Base-by-base conservation (phyloP, 2,113 vertebrate genomes). In the Strigops habroptila region DNA sequence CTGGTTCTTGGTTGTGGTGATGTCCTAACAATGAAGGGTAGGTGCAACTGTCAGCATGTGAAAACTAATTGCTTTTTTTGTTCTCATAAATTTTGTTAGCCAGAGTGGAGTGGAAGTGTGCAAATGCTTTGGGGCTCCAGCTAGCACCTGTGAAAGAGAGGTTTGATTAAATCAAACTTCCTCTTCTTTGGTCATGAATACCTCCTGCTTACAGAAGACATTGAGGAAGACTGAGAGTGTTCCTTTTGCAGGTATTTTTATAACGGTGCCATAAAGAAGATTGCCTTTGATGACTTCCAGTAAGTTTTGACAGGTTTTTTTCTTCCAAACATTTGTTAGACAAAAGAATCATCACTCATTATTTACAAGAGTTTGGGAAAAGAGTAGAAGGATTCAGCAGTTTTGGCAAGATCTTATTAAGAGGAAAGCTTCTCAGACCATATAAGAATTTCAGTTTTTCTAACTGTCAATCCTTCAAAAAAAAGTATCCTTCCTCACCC, bases 111-210 rank as follows among this genome's bases (percentile, higher is more conserved):
- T 94, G 88, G 90, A 94, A 96, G 73, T 84, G 68, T 83, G 86
- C 51, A 75, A 21, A 82, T 2, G 3, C 57, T 89, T 91, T 95
- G 81, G 84, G 88, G 76, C 65, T 93, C 65, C 77, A 75, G n/a
- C 60, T 71, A 68, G 46, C n/a, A 68, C 37, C 12, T 82, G 64
- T 86, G 37, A 77, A 90, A 84, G 82, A 92, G 28, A 83, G 68
- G 64, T 55, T 51, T 86, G 83, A 86, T 81, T 78, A 92, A 90
- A 95, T 88, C 73, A 81, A 59, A 88, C 88, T 95, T 95, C 91
- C 86, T 92, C 51, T 90, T 93, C 63, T 75, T 80, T 48, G 64
- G 68, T 68, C 64, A 51, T 86, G 18, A 94, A 3, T 81, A 63
- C 78, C 86, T 90, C 37, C 53, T 90, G 31, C 59, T 90, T 83